Evolutionary conservation across 2,113 vertebrate genomes (phyloP).

Genomic region (Zosterops hypoxanthus): DNA sequence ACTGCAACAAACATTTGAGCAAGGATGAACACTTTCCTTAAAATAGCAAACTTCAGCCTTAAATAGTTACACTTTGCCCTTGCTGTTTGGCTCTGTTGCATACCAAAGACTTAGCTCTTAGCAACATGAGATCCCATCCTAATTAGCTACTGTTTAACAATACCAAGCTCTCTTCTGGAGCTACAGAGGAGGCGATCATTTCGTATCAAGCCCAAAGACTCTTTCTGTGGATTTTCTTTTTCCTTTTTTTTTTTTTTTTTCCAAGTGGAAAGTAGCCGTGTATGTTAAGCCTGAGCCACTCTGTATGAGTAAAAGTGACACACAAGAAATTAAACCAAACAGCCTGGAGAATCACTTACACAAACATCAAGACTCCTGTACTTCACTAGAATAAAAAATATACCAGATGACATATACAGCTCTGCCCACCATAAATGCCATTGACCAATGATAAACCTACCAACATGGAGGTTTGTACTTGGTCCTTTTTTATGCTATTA

Average conservation of each 20-base stretch:
- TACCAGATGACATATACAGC: neutral
- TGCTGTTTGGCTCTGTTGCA: slow-evolving; percentile 53
- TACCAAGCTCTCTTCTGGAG: slow-evolving; percentile 62
- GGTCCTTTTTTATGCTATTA: neutral
- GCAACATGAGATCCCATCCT: slow-evolving; percentile 72
- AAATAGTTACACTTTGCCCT: slow-evolving; percentile 65
- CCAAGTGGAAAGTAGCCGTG: neutral
- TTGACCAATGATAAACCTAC: neutral
- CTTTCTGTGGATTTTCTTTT: neutral
- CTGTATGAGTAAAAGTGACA: neutral
- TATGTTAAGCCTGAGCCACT: neutral
- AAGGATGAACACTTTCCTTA: slow-evolving; percentile 5
- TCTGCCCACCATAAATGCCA: neutral
- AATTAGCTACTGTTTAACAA: slow-evolving; percentile 74
- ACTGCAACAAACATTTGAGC: neutral
- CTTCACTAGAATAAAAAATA: neutral
- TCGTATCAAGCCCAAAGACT: neutral
- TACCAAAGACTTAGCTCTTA: slow-evolving; percentile 70
- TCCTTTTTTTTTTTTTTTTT: neutral
- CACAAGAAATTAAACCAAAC: neutral
- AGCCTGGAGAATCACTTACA: neutral
- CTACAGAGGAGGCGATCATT: slow-evolving; percentile 37
- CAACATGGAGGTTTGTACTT: neutral
- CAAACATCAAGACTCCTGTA: neutral
- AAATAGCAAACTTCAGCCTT: slow-evolving; percentile 57